Base-by-base conservation (phyloP, 2,113 vertebrate species). In the Psettodes erumei region DNA sequence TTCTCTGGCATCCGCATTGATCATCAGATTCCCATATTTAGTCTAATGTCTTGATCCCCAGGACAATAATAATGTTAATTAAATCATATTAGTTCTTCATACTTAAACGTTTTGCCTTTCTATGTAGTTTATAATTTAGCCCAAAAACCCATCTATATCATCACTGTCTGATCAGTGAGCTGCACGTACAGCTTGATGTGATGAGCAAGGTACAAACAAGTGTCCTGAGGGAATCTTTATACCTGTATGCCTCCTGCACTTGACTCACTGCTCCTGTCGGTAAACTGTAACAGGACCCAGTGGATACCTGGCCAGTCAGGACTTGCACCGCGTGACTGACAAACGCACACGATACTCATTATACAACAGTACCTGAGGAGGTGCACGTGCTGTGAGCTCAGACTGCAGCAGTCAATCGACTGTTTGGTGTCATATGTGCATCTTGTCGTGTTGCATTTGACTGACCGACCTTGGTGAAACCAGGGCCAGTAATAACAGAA, bases 221-320 rank as follows among this genome's bases (percentile, higher is more conserved):
- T 4, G 53, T 66, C 77, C 47, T 6, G 37, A 40, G 80, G 75
- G 71, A 77, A 38, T 56, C 16, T 66, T 55, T 43, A 47, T 47
- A 42, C 47, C 43, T 65, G 33, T n/a, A 12, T 48, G 59, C 30
- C 11, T 75, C 48, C 42, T 67, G 11, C 10, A 45, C 13, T 18
- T 50, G 15, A 48, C 53, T 66, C 50, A 1, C 45, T 32, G 51
- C n/a, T 27, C 8, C 53, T 48, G 23, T 43, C 6, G 21, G 53
- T 55, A 54, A 1, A 32, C 28, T 38, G 30, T 74, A 82, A 84
- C 56, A 63, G 64, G 67, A 63, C 83, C 79, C 75, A 61, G 74
- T 45, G 71, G 61, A 79, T 28, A 43, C 37, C 28, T 15, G 61
- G 76, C 83, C 62, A 77, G 59, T 84, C 76, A 40, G 73, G 71